Evolutionary conservation across 2,113 vertebrate species (phyloP).

Genomic region (Probosciger aterrimus): DNA sequence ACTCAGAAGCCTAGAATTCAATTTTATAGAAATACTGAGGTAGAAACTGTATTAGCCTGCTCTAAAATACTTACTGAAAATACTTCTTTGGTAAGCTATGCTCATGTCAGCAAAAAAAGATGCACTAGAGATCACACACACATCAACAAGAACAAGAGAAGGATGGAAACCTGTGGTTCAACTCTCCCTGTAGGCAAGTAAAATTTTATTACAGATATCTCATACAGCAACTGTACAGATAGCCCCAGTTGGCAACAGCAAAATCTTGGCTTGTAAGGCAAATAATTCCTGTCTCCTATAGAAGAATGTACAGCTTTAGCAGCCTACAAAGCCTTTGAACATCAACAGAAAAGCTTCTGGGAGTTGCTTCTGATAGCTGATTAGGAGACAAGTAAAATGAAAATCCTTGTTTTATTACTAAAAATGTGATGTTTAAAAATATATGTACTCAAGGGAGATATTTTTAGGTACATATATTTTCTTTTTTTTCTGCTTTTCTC

Average conservation of each 20-base stretch:
- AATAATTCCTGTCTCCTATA: slow-evolving; percentile 49
- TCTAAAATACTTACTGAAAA: slow-evolving; percentile 69
- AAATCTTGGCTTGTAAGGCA: slow-evolving; percentile 60
- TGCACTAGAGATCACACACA: slow-evolving; percentile 58
- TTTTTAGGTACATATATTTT: background rate
- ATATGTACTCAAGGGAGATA: slow-evolving; percentile 16
- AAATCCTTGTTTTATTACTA: slow-evolving; percentile 58
- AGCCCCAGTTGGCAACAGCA: slow-evolving; percentile 35
- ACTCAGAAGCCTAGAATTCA: slow-evolving; percentile 45
- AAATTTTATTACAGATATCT: slow-evolving; percentile 69
- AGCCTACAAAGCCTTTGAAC: slow-evolving; percentile 34
- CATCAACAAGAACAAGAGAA: slow-evolving; percentile 43
- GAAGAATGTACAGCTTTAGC: slow-evolving; percentile 10
- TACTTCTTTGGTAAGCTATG: slow-evolving; percentile 66
- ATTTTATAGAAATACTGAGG: slow-evolving; percentile 59
- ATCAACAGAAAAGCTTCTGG: slow-evolving; percentile 40
- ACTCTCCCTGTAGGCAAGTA: slow-evolving; percentile 60
- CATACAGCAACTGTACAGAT: slow-evolving; percentile 49
- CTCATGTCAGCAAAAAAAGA: slow-evolving; percentile 62
- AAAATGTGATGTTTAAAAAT: slow-evolving; percentile 53
- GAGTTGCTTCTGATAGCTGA: slow-evolving; percentile 48
- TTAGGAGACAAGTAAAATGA: slow-evolving; percentile 60
- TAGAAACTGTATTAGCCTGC: slow-evolving; percentile 51
- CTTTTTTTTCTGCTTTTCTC: background rate
- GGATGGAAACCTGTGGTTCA: slow-evolving; percentile 63